Evolutionary conservation across 2,888 invertebrate genomes (phyloP).

Genomic region (Stenodema calcarata): DNA sequence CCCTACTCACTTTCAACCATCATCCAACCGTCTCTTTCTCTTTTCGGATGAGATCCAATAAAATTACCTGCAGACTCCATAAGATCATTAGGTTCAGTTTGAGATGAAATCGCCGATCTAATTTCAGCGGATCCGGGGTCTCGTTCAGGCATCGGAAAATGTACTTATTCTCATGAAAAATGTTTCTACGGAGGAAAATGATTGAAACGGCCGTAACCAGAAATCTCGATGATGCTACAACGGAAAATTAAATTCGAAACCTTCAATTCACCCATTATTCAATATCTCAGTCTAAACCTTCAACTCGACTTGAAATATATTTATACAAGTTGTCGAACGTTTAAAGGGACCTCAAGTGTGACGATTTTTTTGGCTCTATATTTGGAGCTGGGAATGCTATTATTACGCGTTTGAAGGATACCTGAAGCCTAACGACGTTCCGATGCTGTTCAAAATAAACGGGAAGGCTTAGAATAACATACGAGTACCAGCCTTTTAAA

Average conservation of each 20-base stretch:
- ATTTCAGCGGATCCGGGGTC: neutral
- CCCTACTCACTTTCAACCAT: neutral
- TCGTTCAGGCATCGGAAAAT: neutral
- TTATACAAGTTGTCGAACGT: neutral
- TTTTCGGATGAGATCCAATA: neutral
- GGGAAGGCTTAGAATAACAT: neutral
- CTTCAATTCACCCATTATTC: too few species aligned
- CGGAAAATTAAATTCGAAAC: too few species aligned
- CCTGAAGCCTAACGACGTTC: neutral
- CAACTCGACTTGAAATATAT: too few species aligned
- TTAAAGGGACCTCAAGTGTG: neutral
- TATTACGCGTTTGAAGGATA: neutral
- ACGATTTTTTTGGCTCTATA: neutral
- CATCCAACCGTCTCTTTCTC: neutral
- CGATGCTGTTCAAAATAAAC: neutral
- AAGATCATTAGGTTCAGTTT: constrained; percentile 24
- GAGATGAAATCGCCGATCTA: constrained; percentile 6
- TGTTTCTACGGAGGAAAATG: neutral
- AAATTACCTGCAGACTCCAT: constrained; percentile 7
- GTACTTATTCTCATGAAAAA: neutral
- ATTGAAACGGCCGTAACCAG: too few species aligned
- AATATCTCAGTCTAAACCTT: too few species aligned
- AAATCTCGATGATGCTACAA: too few species aligned
- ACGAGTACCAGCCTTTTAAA: neutral
- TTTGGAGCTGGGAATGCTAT: neutral